These are phyloP conservation scores for Polydrusus tereticollis DNA, from an alignment of 2,888 invertebrate species.

Conservation along the genomic window DNA sequence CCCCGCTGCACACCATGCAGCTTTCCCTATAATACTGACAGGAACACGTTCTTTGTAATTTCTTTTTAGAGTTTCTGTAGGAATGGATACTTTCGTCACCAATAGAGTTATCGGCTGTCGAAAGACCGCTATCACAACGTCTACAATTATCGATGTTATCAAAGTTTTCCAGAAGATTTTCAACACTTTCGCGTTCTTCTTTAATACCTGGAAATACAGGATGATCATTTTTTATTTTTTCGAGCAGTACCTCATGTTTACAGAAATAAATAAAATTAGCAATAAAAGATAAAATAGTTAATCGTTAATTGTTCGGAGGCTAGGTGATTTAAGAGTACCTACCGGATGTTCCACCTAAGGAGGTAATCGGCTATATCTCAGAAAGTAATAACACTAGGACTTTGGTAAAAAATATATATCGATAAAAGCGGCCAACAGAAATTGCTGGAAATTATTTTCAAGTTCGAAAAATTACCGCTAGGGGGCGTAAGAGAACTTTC, in stretches of 20 bases:
- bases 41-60: slow-evolving; percentile 66
- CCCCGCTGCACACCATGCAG: slow-evolving; percentile 63
- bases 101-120: slow-evolving; percentile 68
- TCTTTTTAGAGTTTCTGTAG: slow-evolving; percentile 64
- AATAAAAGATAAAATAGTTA: no score
- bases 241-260: no score
- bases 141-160: slow-evolving; percentile 71
- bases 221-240: no score
- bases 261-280: no score
- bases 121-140: slow-evolving; percentile 70
- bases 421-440: no score
- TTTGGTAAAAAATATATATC: no score
- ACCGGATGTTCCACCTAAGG: no score
- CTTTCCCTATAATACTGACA: slow-evolving; percentile 66
- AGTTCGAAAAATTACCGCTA: no score
- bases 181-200: slow-evolving; percentile 68
- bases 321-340: not conserved
- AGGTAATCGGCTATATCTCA: no score
- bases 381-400: no score
- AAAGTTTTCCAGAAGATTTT: slow-evolving; percentile 65
- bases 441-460: no score
- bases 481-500: no score
- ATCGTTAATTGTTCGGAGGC: not conserved
- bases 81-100: slow-evolving; percentile 60
- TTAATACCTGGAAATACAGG: slow-evolving; percentile 60